Evolutionary conservation across 2,888 invertebrate species (phyloP).

Genomic region (Tromatobia lineatoria): DNA sequence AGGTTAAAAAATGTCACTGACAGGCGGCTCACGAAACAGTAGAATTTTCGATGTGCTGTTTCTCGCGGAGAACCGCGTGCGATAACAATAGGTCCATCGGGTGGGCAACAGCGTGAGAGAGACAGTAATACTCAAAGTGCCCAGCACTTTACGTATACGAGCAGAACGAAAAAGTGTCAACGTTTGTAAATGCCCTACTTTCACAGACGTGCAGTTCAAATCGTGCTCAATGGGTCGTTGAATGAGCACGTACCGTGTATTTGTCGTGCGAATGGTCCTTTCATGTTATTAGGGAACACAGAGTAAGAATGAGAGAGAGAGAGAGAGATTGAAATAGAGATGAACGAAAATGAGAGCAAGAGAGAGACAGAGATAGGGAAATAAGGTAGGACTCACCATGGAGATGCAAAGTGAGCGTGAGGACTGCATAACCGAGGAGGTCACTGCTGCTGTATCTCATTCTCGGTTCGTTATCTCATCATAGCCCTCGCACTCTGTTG

Average conservation of each 20-base stretch:
- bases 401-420: conserved; percentile 82
- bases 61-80: conserved; percentile 44
- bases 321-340: background rate
- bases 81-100: conserved; percentile 50
- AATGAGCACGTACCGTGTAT: conserved; percentile 3
- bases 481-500: conserved; percentile 74
- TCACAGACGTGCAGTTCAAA: background rate
- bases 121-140: background rate
- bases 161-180: background rate
- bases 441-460: conserved; percentile 84
- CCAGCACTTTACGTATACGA: background rate
- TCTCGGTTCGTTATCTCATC: conserved; percentile 85
- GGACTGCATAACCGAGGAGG: conserved; percentile 83
- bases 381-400: conserved; percentile 77
- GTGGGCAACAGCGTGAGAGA: conserved; percentile 46
- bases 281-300: background rate
- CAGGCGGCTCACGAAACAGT: background rate
- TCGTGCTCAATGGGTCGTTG: background rate
- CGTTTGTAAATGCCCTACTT: conserved; percentile 14
- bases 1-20: background rate
- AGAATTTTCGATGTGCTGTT: conserved; percentile 9
- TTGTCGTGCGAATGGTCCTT: background rate
- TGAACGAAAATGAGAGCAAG: background rate
- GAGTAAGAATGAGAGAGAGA: background rate
- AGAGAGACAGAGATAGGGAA: conserved; percentile 24